These are phyloP conservation scores for Enoplosus armatus DNA, from an alignment of 2,797 vertebrate genomes.

Conservation along the genomic window DNA sequence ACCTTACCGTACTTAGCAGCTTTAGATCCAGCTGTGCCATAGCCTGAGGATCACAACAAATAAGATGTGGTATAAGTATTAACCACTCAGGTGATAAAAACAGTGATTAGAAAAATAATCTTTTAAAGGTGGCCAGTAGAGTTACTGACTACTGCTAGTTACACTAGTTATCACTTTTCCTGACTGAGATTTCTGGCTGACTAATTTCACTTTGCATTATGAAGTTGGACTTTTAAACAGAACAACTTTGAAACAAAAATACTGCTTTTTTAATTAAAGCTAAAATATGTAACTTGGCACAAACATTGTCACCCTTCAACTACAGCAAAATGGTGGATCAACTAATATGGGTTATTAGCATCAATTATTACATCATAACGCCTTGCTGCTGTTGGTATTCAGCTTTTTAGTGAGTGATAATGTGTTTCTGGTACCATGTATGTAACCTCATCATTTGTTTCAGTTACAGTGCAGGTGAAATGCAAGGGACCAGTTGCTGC, in stretches of 20 bases:
- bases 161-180: not conserved
- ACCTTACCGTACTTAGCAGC: constrained; percentile 85
- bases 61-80: not conserved
- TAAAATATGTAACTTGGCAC: not conserved
- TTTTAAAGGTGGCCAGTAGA: not conserved
- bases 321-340: not conserved
- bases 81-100: not conserved
- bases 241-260: too few relatives aligned
- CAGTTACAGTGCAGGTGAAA: not conserved
- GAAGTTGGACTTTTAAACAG: not conserved
- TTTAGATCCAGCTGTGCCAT: constrained; percentile 82
- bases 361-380: too few relatives aligned
- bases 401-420: not conserved
- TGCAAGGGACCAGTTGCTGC: not conserved
- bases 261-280: not conserved
- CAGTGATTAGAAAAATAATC: not conserved
- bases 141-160: not conserved
- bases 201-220: not conserved
- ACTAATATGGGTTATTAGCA: not conserved
- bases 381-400: not conserved
- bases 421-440: not conserved
- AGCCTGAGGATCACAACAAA: constrained; percentile 57
- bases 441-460: not conserved
- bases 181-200: not conserved
- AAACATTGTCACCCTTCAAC: not conserved